Conservation (phyloP, 2,888 invertebrate species). For the Lasiommata megera region DNA sequence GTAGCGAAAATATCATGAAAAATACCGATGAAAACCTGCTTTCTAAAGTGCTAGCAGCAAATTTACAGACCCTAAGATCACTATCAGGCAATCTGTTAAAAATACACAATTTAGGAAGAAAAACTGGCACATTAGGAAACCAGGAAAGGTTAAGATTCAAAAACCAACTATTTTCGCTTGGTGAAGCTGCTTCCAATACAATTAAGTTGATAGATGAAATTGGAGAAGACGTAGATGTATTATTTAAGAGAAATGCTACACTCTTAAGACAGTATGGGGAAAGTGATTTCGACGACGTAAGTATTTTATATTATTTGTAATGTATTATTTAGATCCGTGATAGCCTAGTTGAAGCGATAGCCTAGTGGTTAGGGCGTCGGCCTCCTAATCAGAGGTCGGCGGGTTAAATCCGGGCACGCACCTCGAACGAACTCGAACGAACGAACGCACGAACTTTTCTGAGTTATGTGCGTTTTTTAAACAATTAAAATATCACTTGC, state of each 20-base stretch:
- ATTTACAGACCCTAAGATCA: constrained; percentile 80
- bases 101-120: constrained; percentile 83
- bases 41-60: constrained; percentile 71
- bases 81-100: constrained; percentile 81
- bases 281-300: constrained; percentile 56
- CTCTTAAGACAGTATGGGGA: constrained; percentile 47
- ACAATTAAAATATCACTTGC: no score
- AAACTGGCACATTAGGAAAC: constrained; percentile 76
- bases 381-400: no score
- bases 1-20: constrained; percentile 63
- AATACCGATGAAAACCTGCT: constrained; percentile 64
- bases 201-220: constrained; percentile 79
- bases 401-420: no score
- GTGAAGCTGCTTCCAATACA: constrained; percentile 80
- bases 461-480: no score
- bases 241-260: constrained; percentile 57
- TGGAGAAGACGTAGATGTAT: constrained; percentile 71
- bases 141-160: constrained; percentile 81
- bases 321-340: no score
- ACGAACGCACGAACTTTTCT: no score
- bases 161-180: constrained; percentile 77
- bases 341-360: no score
- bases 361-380: no score
- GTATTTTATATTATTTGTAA: constrained; percentile 28
- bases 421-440: no score